Conservation (phyloP, 2,113 vertebrate genomes). For the Passer montanus region DNA sequence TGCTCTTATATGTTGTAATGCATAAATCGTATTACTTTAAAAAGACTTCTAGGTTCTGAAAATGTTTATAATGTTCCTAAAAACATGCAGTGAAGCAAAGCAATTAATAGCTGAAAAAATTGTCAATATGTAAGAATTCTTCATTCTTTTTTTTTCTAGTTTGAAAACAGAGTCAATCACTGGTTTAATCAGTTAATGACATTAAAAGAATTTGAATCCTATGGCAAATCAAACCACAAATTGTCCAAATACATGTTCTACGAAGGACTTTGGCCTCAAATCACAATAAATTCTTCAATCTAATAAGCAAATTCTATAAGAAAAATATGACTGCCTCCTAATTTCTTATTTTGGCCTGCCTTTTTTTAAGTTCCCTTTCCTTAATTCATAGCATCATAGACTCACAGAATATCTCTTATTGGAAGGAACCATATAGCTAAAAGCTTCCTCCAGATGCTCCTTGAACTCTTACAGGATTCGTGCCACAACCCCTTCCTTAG, state of each 20-base stretch:
- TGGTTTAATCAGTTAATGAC: neutral
- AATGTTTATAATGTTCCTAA: neutral
- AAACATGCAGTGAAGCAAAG: neutral
- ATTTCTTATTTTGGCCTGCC: neutral
- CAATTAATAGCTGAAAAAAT: neutral
- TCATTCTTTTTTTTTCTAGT: neutral
- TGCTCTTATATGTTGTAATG: neutral
- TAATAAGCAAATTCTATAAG: neutral
- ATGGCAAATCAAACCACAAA: neutral
- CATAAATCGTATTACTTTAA: neutral
- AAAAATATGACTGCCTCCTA: neutral
- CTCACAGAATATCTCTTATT: neutral
- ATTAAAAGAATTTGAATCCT: neutral
- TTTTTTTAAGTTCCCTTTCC: neutral
- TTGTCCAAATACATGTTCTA: neutral
- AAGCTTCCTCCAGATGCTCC: accelerated
- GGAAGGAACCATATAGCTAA: neutral
- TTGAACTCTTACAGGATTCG: neutral
- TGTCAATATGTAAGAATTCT: neutral
- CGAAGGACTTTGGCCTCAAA: neutral
- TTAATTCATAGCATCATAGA: neutral
- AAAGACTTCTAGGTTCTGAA: neutral
- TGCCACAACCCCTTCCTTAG: neutral
- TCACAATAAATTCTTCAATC: neutral
- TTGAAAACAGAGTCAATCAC: neutral